Base-by-base conservation (phyloP, 1,140 invertebrate species). In the Diorhabda sublineata region DNA sequence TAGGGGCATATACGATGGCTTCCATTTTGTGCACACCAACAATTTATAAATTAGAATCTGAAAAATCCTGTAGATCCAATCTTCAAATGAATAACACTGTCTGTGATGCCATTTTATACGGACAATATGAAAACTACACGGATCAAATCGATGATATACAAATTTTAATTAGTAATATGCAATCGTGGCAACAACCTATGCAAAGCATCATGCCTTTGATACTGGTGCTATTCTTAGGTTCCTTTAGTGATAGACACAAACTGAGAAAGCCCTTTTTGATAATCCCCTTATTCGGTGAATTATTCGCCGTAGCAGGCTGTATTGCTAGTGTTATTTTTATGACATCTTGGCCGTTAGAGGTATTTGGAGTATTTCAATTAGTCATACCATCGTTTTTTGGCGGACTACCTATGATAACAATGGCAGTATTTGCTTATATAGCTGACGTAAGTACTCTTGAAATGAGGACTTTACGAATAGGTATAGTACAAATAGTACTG, bases 201-300 rank as follows among this genome's bases (percentile, higher is more conserved):
- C 75, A 77, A 59, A 81, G 73, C 58, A 68, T 80, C 6, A 73
- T 83, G 43, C 87, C 87, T 0, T 77, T 88, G 3, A 83, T 88
- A 44, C 81, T 89, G 69, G 82, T 88, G 7, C 77, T 89, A 58
- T 85, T 90, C 80, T 79, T 90, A 72, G 87, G 90, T 69, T 85
- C 87, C 2, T 87, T 86, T 84, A 87, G 87, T 70, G 88, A 89
- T 76, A 82, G 85, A 52, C 85, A 87, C 60, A 87, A 88, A 66
- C 85, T 73, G 26, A 75, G 87, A 56, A 91, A 91, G 80, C 84
- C 89, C 41, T 87, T 85, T 66, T 84, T 89, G 74, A 72, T 89
- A 5, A 69, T 88, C 42, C 87, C 88, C 2, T 82, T 89, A 44
- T 68, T 85, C 4, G 88, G 88, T 5, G 87, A 89, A 73, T 82